phyloP scores from a whole-genome alignment of 2,888 invertebrate species.

The Rhagophthalmus giganteus region DNA sequence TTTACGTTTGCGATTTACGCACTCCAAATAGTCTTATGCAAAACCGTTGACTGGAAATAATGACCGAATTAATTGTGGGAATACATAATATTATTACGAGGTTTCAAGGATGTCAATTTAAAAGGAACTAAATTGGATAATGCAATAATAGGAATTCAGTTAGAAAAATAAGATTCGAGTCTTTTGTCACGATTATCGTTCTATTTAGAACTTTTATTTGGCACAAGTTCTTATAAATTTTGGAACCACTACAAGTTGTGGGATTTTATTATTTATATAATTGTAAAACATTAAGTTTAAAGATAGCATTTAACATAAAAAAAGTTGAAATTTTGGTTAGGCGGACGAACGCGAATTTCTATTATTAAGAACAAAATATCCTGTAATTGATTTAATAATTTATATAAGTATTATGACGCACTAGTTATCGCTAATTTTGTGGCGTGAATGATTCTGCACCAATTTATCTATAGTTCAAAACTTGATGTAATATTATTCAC shows the following conservation, averaged over 20 bases:
- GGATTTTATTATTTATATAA: slow-evolving; percentile 6
- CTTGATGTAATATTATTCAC: slow-evolving; percentile 40
- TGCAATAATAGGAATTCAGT: too few relatives aligned
- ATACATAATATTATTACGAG: too few relatives aligned
- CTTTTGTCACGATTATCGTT: slow-evolving; percentile 2
- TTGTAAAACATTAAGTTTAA: slow-evolving; percentile 1
- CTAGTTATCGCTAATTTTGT: slow-evolving; percentile 41
- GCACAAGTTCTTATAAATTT: slow-evolving; percentile 5
- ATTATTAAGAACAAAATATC: not conserved
- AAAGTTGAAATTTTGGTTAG: not conserved
- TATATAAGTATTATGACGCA: slow-evolving; percentile 31
- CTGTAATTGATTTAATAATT: slow-evolving; percentile 16
- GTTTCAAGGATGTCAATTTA: too few relatives aligned
- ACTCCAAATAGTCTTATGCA: not conserved
- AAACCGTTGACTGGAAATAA: not conserved
- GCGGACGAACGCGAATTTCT: slow-evolving; percentile 4
- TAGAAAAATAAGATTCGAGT: too few relatives aligned
- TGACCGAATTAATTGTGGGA: too few relatives aligned
- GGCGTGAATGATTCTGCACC: slow-evolving; percentile 29
- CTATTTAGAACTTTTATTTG: slow-evolving; percentile 10
- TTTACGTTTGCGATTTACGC: slow-evolving; percentile 7
- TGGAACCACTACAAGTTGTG: slow-evolving; percentile 8
- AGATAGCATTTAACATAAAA: slow-evolving; percentile 1
- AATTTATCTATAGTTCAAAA: slow-evolving; percentile 41
- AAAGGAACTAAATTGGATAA: too few relatives aligned